phyloP scores from a whole-genome alignment of 2,888 invertebrate genomes.

The Nephrotoma appendiculata region DNA sequence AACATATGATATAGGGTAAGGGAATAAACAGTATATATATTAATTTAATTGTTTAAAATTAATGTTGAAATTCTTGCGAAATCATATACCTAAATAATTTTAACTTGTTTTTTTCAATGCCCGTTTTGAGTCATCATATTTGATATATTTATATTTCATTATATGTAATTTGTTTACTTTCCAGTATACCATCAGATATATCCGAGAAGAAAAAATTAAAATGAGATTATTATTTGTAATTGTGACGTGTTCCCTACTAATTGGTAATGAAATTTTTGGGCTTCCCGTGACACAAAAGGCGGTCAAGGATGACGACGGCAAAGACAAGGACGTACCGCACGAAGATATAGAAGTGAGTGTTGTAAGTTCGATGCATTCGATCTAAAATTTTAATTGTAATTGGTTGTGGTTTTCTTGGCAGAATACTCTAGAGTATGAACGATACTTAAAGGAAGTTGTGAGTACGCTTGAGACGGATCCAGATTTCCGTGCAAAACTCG shows the following conservation, averaged over 20 bases:
- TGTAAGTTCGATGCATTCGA: not conserved
- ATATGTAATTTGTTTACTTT: not conserved
- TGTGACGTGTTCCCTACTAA: conserved; percentile 1
- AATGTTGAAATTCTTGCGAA: not conserved
- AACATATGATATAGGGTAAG: not conserved
- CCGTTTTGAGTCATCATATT: not conserved
- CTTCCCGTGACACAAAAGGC: conserved; percentile 4
- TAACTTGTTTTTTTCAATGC: not conserved
- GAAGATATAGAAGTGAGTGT: not conserved
- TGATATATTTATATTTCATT: not conserved
- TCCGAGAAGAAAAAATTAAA: not conserved
- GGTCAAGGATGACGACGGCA: not conserved
- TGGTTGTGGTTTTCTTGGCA: not conserved
- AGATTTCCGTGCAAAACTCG: conserved; percentile 63
- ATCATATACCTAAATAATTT: not conserved
- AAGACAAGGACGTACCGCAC: not conserved
- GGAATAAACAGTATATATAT: not conserved
- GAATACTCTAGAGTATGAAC: conserved; percentile 46
- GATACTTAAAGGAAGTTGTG: conserved; percentile 82
- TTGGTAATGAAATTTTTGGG: not conserved
- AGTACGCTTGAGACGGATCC: conserved; percentile 78
- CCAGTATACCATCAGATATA: not conserved
- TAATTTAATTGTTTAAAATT: not conserved
- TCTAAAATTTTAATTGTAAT: not conserved
- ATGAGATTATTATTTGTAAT: not conserved